These are phyloP conservation scores for Psettodes erumei DNA, from an alignment of 2,113 vertebrate species.

Conservation along the genomic window DNA sequence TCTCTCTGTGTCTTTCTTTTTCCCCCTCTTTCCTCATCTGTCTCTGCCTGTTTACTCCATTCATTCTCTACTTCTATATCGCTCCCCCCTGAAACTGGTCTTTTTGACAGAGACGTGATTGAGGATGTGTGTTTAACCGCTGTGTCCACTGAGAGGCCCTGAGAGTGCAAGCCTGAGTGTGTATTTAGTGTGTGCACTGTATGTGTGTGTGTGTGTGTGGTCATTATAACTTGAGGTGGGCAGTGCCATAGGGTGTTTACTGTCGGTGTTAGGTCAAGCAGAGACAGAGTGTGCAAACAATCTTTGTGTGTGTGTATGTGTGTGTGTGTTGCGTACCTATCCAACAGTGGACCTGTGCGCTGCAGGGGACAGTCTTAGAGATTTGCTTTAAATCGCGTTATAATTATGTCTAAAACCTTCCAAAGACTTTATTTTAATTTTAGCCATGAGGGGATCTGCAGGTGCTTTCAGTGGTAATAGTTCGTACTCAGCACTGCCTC, in stretches of 20 bases:
- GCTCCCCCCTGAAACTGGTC: conserved; percentile 39
- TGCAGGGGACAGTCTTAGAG: too few species aligned
- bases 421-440: too few species aligned
- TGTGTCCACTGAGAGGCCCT: conserved; percentile 77
- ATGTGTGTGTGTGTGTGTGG: conserved; percentile 27
- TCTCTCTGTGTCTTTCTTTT: conserved; percentile 16
- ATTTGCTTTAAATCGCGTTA: too few species aligned
- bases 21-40: conserved; percentile 13
- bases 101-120: conserved; percentile 82
- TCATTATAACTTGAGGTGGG: conserved; percentile 54
- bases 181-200: conserved; percentile 58
- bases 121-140: conserved; percentile 83
- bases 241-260: conserved; percentile 65
- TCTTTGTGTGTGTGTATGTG: conserved; percentile 11
- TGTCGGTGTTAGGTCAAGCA: conserved; percentile 60
- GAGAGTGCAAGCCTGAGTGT: conserved; percentile 62
- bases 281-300: conserved; percentile 41
- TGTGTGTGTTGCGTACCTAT: too few species aligned
- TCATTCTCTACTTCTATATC: conserved; percentile 17
- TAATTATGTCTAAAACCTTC: too few species aligned
- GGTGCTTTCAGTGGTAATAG: too few species aligned
- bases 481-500: too few species aligned
- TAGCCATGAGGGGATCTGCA: too few species aligned
- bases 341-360: too few species aligned
- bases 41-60: conserved; percentile 19